Evolutionary conservation across 2,113 vertebrate species (phyloP), one percentile per base, ranked within the genome.

Genomic region (Hippoglossus stenolepis): DNA sequence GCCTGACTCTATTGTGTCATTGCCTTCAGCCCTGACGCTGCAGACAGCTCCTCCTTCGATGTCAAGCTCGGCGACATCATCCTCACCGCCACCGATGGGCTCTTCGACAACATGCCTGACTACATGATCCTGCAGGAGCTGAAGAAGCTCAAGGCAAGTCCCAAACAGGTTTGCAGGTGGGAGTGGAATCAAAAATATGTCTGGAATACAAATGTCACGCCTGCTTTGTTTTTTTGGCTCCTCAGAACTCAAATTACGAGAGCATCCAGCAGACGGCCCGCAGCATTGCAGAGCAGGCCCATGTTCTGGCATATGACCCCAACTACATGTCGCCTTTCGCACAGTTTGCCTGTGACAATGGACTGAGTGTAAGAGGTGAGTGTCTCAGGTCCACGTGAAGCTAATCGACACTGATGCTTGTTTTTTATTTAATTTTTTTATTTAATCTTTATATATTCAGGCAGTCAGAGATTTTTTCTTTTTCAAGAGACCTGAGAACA

Each of bases 281-380:
- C 68, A 99, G 97, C 90, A 99, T 99, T 31, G 98, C 98, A 11
- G 96, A 98, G 87, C 98, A 99, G 85, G 98, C 98, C 59, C 98
- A 99, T 1, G 95, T 97, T 57, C 95, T 99, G 87, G 98, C 98
- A 0, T 99, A 99, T 23, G 97, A 99, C 91, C 98, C 98, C 82
- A 98, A 97, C 79, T 99, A 99, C 91, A 99, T 99, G 98, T 99
- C 98, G 0, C 98, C 98, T n/a, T 99, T 99, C 6, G 98, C 98
- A 83, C 98, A 99, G 94, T 99, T 98, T 64, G 98, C 98, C 4
- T 99, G 98, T 91, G 97, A 98, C 93, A 99, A 99, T 2, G 98
- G 98, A 13, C 87, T 99, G 92, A 97, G 99, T 87, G 98, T 99
- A 87, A 94, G 98, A 97, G 98, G 98, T 98, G 80, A 95, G 78